These are phyloP conservation scores for Rhineura floridana DNA, from an alignment of 2,113 vertebrate species.

Conservation along the genomic window DNA sequence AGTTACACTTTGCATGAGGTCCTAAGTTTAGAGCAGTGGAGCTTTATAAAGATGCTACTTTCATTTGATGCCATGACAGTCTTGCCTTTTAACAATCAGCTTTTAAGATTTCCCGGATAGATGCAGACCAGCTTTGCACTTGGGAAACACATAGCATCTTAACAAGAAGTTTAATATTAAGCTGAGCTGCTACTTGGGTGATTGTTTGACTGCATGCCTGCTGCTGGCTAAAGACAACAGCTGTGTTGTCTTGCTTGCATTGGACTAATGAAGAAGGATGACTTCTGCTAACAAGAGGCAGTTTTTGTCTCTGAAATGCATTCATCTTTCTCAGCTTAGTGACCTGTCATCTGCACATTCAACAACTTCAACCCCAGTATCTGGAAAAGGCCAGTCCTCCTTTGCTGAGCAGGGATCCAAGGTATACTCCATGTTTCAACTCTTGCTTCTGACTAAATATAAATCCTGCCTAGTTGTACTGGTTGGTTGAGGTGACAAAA, in stretches of 20 bases:
- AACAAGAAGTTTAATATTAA: conserved; percentile 32
- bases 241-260: conserved; percentile 4
- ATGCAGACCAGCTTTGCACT: neutral
- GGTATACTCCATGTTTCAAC: conserved; percentile 57
- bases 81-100: neutral
- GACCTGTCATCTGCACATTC: conserved; percentile 77
- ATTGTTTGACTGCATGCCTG: neutral
- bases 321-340: conserved; percentile 69
- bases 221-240: conserved; percentile 8
- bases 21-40: neutral
- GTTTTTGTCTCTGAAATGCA: neutral
- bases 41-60: conserved; percentile 9
- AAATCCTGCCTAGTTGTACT: neutral
- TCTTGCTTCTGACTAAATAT: neutral
- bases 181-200: neutral
- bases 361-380: conserved; percentile 80
- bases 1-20: conserved; percentile 20
- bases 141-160: conserved; percentile 1
- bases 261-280: conserved; percentile 15
- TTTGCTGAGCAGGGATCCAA: conserved; percentile 79
- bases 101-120: conserved; percentile 1
- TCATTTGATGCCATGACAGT: neutral
- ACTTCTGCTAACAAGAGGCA: neutral
- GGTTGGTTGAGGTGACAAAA: neutral
- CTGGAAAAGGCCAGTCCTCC: conserved; percentile 79